Evolutionary conservation across 2,888 invertebrate genomes (phyloP).

Genomic region (Eupithecia subumbrata): DNA sequence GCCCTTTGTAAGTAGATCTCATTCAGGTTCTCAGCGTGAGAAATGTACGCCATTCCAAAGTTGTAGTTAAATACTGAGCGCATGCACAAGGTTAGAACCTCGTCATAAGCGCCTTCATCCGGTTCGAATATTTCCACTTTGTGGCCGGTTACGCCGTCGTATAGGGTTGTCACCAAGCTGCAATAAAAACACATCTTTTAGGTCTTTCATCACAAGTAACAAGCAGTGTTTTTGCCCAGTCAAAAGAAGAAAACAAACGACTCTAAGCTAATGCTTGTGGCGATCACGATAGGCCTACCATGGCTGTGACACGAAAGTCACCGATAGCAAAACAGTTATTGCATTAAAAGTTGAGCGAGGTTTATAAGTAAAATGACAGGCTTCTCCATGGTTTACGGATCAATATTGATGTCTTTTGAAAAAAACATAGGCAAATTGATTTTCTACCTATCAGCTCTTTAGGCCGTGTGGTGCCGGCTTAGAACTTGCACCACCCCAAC

Average conservation of each 20-base stretch:
- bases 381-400: not conserved
- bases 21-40: constrained; percentile 83
- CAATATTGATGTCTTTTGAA: not conserved
- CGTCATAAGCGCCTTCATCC: constrained; percentile 81
- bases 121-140: constrained; percentile 80
- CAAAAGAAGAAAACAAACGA: not conserved
- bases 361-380: not conserved
- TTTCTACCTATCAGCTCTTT: not conserved
- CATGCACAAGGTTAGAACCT: constrained; percentile 83
- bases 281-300: not conserved
- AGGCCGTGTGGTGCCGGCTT: not conserved
- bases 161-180: constrained; percentile 87
- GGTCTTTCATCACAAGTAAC: not conserved
- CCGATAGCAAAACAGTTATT: not conserved
- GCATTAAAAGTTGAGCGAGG: not conserved
- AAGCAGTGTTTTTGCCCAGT: not conserved
- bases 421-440: not conserved
- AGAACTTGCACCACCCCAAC: not conserved
- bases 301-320: not conserved
- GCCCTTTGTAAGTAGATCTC: constrained; percentile 86
- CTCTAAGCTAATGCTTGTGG: not conserved
- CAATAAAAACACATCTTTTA: constrained; percentile 44
- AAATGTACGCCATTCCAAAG: constrained; percentile 84
- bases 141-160: constrained; percentile 76
- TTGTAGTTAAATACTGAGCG: constrained; percentile 85